Percentiles rank a stretch among this genome's conserved stretches.
phyloP scores from a whole-genome alignment of 2,888 invertebrate species.

The Brachynemurus nebulosus region DNA sequence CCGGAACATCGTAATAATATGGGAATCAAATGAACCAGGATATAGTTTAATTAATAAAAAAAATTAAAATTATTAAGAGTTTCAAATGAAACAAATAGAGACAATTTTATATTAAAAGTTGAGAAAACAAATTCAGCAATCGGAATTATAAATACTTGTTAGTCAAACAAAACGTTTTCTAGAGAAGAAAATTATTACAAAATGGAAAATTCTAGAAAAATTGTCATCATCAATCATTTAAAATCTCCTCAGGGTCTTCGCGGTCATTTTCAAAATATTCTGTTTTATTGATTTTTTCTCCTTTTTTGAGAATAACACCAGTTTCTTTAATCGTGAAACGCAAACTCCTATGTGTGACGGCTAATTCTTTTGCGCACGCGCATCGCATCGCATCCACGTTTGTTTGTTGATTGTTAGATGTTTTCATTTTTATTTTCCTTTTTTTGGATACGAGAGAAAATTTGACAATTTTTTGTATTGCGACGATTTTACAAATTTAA shows the following conservation, averaged over 20 bases:
- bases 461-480: too few species aligned
- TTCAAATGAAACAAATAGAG: neutral
- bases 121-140: constrained; percentile 1
- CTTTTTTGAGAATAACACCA: too few species aligned
- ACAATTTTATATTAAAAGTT: constrained; percentile 7
- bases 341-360: too few species aligned
- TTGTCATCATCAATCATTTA: constrained; percentile 5
- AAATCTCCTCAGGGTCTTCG: constrained; percentile 7
- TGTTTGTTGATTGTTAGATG: too few species aligned
- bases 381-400: too few species aligned
- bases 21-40: constrained; percentile 1
- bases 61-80: neutral
- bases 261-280: too few species aligned
- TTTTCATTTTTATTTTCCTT: too few species aligned
- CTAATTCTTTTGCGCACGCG: too few species aligned
- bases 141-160: constrained; percentile 3
- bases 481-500: too few species aligned
- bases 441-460: too few species aligned
- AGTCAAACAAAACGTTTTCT: constrained; percentile 1
- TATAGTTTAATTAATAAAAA: neutral
- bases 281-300: neutral
- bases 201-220: neutral
- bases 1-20: constrained; percentile 56
- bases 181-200: neutral
- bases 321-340: neutral